These are phyloP conservation scores for Halocynthia roretzi DNA, from an alignment of 23 tunicate genomes.

Conservation along the genomic window DNA sequence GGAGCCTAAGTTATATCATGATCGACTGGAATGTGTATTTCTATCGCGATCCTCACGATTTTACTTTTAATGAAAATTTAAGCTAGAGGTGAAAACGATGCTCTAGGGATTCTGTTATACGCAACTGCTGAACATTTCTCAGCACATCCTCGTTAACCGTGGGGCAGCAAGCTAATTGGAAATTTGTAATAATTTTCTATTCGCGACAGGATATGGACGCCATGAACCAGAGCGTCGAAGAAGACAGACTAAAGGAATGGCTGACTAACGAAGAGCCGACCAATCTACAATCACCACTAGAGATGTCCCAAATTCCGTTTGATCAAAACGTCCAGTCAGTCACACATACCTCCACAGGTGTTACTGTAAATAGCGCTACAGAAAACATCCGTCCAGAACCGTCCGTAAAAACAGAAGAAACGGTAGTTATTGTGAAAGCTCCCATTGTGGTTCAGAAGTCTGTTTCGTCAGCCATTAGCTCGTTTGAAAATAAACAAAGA, in stretches of 20 bases:
- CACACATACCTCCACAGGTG: neutral
- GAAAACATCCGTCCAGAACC: neutral
- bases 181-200: no score
- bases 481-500: conserved; percentile 21
- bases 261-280: neutral
- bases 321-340: neutral
- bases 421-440: neutral
- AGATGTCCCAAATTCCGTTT: neutral
- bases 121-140: neutral
- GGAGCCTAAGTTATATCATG: no score
- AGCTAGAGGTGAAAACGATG: no score
- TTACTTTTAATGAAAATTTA: no score
- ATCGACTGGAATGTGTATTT: no score
- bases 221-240: conserved; percentile 11
- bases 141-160: no score
- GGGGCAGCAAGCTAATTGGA: no score
- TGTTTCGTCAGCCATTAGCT: conserved; percentile 42
- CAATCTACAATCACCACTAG: neutral
- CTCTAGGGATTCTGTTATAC: neutral
- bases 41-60: no score
- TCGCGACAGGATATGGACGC: conserved; percentile 14
- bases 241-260: conserved; percentile 3
- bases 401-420: neutral
- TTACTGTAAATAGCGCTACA: neutral
- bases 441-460: conserved; percentile 16